Conservation (phyloP, 2,888 invertebrate genomes). For the Stramonita haemastoma region DNA sequence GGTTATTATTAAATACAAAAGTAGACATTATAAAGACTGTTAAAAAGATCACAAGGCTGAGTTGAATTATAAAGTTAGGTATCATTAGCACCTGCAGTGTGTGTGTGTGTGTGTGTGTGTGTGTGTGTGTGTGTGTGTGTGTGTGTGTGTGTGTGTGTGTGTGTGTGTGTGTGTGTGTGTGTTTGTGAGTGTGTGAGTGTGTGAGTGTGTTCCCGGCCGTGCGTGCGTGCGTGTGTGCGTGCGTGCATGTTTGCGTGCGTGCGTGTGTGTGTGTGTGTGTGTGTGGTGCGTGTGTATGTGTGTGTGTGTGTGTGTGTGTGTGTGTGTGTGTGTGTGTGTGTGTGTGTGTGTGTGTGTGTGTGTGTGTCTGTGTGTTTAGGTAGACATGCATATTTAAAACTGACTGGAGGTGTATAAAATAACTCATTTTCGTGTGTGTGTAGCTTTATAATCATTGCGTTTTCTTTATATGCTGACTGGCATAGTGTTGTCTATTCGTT, state of each 20-base stretch:
- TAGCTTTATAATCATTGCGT: no score
- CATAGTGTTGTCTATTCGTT: no score
- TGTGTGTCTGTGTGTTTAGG: slow-evolving; percentile 8
- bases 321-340: slow-evolving; percentile 31
- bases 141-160: not conserved
- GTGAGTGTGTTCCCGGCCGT: not conserved
- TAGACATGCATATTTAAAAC: not conserved
- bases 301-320: slow-evolving; percentile 22
- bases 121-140: not conserved
- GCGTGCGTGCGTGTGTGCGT: not conserved
- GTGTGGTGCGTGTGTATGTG: not conserved
- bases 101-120: not conserved
- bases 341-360: slow-evolving; percentile 29
- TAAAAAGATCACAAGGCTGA: not conserved
- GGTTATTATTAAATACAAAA: not conserved
- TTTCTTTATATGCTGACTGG: no score
- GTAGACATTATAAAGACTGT: not conserved
- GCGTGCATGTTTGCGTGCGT: not conserved
- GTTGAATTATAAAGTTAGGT: not conserved
- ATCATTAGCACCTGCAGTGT: not conserved
- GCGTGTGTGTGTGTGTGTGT: not conserved
- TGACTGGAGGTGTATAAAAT: no score
- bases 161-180: slow-evolving; percentile 7
- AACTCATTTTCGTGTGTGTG: no score
- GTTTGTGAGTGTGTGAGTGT: not conserved